A percentile compares a stretch with the other conserved stretches of the same genome.
These are phyloP conservation scores for Fregata magnificens DNA, from an alignment of 2,113 vertebrate genomes.

Conservation along the genomic window DNA sequence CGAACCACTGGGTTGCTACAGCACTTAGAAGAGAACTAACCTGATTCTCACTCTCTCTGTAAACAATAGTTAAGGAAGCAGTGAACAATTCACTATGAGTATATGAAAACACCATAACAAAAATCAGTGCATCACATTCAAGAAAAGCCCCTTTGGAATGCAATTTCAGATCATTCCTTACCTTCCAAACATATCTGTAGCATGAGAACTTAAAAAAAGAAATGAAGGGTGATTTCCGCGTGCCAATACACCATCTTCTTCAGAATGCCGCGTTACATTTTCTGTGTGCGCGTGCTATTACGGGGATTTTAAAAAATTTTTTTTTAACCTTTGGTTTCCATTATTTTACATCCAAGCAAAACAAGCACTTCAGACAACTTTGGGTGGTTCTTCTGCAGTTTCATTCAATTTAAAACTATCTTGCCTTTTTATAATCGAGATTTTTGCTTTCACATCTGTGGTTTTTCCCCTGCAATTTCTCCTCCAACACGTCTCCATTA, in stretches of 20 bases:
- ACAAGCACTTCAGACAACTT: background rate
- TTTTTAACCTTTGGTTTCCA: background rate
- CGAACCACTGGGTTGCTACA: conserved; percentile 74
- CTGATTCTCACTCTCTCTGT: conserved; percentile 77
- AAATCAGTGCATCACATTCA: conserved; percentile 88
- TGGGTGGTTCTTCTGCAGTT: conserved; percentile 22
- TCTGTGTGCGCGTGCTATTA: conserved; percentile 15
- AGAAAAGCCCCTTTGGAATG: conserved; percentile 70
- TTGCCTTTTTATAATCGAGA: conserved; percentile 17
- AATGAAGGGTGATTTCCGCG: background rate
- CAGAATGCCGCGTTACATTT: conserved; percentile 27
- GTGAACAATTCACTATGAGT: conserved; percentile 70
- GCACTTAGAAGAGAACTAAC: conserved; percentile 72
- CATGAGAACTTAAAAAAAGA: conserved; percentile 49
- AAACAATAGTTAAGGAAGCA: conserved; percentile 82
- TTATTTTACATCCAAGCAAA: conserved; percentile 33
- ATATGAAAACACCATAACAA: conserved; percentile 73
- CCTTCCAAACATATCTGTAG: conserved; percentile 58
- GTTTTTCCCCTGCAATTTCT: background rate
- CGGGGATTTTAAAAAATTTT: background rate
- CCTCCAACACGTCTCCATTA: conserved; percentile 17
- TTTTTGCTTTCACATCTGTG: conserved; percentile 22
- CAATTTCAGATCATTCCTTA: conserved; percentile 58
- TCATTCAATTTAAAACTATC: conserved; percentile 16
- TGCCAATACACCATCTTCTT: conserved; percentile 28